A percentile compares a stretch with the other conserved stretches of the same genome.
Conservation (phyloP, 2,797 vertebrate genomes). For the Sciurus vulgaris region DNA sequence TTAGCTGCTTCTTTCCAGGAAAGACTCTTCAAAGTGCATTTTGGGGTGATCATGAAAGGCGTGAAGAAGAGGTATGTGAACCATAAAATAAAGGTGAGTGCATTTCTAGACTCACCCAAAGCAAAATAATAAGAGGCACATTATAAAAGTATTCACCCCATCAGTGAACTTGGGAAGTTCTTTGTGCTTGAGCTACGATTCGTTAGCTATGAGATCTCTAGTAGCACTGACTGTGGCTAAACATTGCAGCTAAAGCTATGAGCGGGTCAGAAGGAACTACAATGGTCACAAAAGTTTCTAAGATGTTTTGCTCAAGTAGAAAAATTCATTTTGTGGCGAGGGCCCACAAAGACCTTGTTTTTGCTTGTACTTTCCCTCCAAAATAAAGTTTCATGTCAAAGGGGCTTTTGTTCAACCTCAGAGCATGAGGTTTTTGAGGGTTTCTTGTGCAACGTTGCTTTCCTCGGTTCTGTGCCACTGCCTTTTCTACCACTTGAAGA, state of each 20-base stretch:
- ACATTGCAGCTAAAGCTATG: background rate
- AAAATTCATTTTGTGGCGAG: background rate
- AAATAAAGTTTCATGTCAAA: background rate
- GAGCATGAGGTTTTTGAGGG: background rate
- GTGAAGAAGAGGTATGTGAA: background rate
- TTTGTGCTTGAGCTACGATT: background rate
- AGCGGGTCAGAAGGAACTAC: background rate
- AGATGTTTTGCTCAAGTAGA: background rate
- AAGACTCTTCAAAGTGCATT: background rate
- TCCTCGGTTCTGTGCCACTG: background rate
- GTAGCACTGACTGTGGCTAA: background rate
- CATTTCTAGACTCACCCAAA: background rate
- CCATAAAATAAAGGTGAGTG: background rate
- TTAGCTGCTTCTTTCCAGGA: background rate
- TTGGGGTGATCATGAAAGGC: background rate
- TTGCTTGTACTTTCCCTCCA: background rate
- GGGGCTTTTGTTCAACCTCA: background rate
- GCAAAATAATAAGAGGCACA: background rate
- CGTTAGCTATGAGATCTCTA: background rate
- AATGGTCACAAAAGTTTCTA: background rate
- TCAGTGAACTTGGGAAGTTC: background rate
- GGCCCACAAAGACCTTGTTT: background rate
- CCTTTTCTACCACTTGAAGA: background rate
- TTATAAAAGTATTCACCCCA: background rate
- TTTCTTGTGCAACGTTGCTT: background rate